Evolutionary conservation across 2,797 vertebrate species (phyloP), one percentile per base, ranked within the genome.

Genomic region (Rhinophrynus dorsalis): DNA sequence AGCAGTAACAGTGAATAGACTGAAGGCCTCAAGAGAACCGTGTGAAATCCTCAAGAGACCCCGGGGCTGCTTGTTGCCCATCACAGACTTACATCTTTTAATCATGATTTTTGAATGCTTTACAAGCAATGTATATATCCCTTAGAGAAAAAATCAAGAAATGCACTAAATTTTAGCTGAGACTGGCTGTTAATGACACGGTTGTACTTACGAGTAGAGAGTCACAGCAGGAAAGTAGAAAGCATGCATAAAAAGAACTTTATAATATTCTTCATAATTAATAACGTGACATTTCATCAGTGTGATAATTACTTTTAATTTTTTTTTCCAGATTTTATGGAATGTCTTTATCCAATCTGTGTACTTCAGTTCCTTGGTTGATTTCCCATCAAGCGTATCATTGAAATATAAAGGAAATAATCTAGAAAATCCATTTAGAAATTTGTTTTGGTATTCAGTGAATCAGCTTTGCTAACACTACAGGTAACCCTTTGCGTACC

Each of bases 211-310:
- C 32, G 26, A 58, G 57, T 30, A 23, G 40, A 33, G 50, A 45
- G 17, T n/a, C 68, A 40, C 68, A 64, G 68, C 68, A 32, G 58
- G 58, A 11, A 32, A 33, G 6, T 21, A 42, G 38, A 40, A 70
- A 63, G 50, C 32, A 20, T 29, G 58, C 42, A 56, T 38, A 38
- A 56, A 51, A 56, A 37, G 58, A 10, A 23, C 24, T 59, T 63
- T 37, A 17, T 55, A 37, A 70, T 56, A 69, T 62, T 71, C 32
- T 26, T 20, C 38, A 23, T 63, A 71, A 71, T 64, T 64, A 64
- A 51, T 50, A 57, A 51, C 18, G 44, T 71, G 60, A 27, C 56
- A 52, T 44, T 71, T 71, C 60, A 64, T 57, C 44, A 57, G 52
- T 1, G 10, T 13, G 44, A 64, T 57, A 32, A 64, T 71, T 57